phyloP scores from a whole-genome alignment of 2,888 invertebrate genomes.

The Hirtodrosophila alboralis region DNA sequence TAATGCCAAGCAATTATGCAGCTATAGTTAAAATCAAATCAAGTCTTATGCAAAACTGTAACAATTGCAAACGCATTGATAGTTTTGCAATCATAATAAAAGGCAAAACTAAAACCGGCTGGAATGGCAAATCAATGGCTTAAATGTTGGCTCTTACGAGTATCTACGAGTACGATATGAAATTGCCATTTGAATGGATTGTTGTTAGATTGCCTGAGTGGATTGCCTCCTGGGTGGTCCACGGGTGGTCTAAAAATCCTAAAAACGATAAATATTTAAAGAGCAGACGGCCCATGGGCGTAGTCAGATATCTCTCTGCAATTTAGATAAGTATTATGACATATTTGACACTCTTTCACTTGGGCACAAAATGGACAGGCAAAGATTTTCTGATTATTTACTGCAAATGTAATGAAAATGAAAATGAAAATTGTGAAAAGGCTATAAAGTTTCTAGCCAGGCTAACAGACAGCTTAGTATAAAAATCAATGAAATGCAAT shows the following conservation, averaged over 20 bases:
- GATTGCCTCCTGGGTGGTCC: slow-evolving; percentile 43
- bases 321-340: slow-evolving; percentile 81
- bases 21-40: background rate
- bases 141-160: slow-evolving; percentile 18
- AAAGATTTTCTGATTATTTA: slow-evolving; percentile 60
- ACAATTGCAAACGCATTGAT: slow-evolving; percentile 32
- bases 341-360: slow-evolving; percentile 77
- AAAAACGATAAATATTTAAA: slow-evolving; percentile 74
- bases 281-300: slow-evolving; percentile 46
- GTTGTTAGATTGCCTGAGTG: slow-evolving; percentile 24
- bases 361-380: slow-evolving; percentile 36
- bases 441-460: slow-evolving; percentile 22
- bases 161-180: slow-evolving; percentile 25
- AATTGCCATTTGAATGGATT: slow-evolving; percentile 48
- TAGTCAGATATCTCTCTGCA: slow-evolving; percentile 50
- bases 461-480: slow-evolving; percentile 11
- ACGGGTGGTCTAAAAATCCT: slow-evolving; percentile 43
- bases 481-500: slow-evolving; percentile 81
- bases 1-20: slow-evolving; percentile 23
- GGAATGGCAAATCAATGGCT: slow-evolving; percentile 64
- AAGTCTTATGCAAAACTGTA: slow-evolving; percentile 28
- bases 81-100: slow-evolving; percentile 51
- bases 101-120: slow-evolving; percentile 36
- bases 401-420: slow-evolving; percentile 46
- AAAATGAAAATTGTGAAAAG: slow-evolving; percentile 29